phyloP scores from a whole-genome alignment of 2,113 vertebrate species.

The Otus sunia region DNA sequence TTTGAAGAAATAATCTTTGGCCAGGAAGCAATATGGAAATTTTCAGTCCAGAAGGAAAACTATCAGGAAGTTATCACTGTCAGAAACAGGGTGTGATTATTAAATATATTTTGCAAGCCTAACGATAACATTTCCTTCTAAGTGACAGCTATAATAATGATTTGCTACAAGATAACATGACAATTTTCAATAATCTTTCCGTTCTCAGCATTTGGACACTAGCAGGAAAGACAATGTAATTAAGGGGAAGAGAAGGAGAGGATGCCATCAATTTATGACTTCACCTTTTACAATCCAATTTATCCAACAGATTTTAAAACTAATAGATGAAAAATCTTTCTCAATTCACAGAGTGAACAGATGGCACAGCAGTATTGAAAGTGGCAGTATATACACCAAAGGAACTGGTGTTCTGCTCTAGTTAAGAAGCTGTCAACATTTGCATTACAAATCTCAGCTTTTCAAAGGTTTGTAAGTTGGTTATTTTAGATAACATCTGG shows the following conservation, averaged over 20 bases:
- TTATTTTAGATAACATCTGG: conserved; percentile 67
- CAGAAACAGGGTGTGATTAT: not conserved
- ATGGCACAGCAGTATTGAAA: conserved; percentile 64
- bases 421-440: conserved; percentile 68
- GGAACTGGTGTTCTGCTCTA: conserved; percentile 60
- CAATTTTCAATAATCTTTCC: conserved; percentile 18
- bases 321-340: conserved; percentile 41
- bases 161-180: conserved; percentile 32
- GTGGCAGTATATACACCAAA: conserved; percentile 42
- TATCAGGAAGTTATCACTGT: not conserved
- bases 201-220: not conserved
- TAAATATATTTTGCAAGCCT: not conserved
- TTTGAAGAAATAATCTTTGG: not conserved
- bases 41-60: not conserved
- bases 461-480: conserved; percentile 64
- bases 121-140: not conserved
- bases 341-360: conserved; percentile 61
- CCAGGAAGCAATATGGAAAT: not conserved
- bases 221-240: not conserved
- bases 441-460: conserved; percentile 46
- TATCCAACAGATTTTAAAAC: conserved; percentile 19
- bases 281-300: conserved; percentile 52
- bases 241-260: not conserved
- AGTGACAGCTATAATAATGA: conserved; percentile 1
- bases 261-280: not conserved